These are phyloP conservation scores for Drosophila ironensis DNA, from an alignment of 1,140 invertebrate genomes.

Conservation along the genomic window DNA sequence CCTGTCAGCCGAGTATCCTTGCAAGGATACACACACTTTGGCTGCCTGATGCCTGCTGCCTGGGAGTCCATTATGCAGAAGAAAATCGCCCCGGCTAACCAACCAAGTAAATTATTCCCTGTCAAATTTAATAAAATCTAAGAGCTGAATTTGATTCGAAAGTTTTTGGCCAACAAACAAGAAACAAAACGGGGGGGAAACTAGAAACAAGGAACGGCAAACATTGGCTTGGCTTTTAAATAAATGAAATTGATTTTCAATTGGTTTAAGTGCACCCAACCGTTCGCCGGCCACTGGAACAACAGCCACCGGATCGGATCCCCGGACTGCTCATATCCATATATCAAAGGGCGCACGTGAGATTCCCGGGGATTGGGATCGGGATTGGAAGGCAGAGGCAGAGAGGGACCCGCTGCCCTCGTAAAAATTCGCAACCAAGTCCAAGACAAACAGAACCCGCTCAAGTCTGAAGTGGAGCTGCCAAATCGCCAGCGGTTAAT, in stretches of 20 bases:
- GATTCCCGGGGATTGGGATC: background rate
- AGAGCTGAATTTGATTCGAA: conserved; percentile 40
- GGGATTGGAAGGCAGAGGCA: background rate
- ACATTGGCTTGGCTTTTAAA: conserved; percentile 73
- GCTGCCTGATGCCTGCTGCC: conserved; percentile 10
- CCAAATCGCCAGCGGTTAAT: background rate
- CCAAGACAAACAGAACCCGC: background rate
- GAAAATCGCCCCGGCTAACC: conserved; percentile 5
- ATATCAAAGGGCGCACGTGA: background rate
- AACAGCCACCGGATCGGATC: background rate
- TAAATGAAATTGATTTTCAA: conserved; percentile 77
- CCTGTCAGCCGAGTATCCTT: background rate
- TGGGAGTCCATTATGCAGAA: conserved; percentile 6
- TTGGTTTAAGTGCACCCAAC: conserved; percentile 65
- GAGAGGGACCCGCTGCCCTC: background rate
- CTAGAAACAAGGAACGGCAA: conserved; percentile 4
- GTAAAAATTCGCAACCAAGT: background rate
- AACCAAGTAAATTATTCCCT: conserved; percentile 61
- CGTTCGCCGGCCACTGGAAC: conserved; percentile 2
- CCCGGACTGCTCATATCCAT: background rate
- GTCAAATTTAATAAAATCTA: conserved; percentile 62
- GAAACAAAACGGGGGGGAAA: background rate
- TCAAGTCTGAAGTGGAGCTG: background rate
- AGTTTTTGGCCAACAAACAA: conserved; percentile 18
- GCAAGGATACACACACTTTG: too few species aligned